Percentiles rank a stretch among this genome's conserved stretches.
Evolutionary conservation across 2,888 invertebrate species (phyloP).

Genomic region (Rhagonycha lutea): DNA sequence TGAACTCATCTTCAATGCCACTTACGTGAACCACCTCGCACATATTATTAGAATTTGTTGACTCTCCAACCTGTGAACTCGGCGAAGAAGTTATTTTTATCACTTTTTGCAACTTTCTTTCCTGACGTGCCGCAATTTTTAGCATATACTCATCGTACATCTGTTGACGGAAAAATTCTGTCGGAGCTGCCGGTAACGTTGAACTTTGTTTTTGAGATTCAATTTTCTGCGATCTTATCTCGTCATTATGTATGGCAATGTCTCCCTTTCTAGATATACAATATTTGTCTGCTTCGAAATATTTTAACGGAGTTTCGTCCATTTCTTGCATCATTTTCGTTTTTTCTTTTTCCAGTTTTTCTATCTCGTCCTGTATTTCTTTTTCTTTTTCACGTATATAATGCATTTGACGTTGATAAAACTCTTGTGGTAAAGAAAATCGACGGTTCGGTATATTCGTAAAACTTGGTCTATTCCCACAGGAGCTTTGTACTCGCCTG

Average conservation of each 20-base stretch:
- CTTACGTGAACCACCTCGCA: conserved; percentile 53
- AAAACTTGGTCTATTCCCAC: conserved; percentile 16
- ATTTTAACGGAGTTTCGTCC: conserved; percentile 54
- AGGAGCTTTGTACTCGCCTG: conserved; percentile 17
- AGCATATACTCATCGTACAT: conserved; percentile 85
- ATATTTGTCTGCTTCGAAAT: conserved; percentile 56
- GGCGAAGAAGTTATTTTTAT: conserved; percentile 73
- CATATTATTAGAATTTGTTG: conserved; percentile 22
- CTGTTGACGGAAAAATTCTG: conserved; percentile 74
- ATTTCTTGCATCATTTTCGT: conserved; percentile 46
- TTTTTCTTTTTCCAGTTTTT: conserved; percentile 65
- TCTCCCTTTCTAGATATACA: conserved; percentile 58
- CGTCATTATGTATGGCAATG: conserved; percentile 46
- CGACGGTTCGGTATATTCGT: conserved; percentile 46
- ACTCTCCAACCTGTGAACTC: conserved; percentile 53
- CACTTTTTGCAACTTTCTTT: conserved; percentile 77
- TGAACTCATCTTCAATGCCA: conserved; percentile 75
- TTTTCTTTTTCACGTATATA: conserved; percentile 70
- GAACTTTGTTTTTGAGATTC: conserved; percentile 37
- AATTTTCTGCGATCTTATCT: conserved; percentile 26
- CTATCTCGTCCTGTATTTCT: conserved; percentile 68
- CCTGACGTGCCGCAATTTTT: conserved; percentile 77
- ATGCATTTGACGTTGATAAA: conserved; percentile 67
- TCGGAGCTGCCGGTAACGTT: conserved; percentile 58
- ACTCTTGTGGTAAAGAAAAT: conserved; percentile 67